These are phyloP conservation scores for Vulpes ferrilata DNA, from an alignment of 2,113 vertebrate species.

Conservation along the genomic window DNA sequence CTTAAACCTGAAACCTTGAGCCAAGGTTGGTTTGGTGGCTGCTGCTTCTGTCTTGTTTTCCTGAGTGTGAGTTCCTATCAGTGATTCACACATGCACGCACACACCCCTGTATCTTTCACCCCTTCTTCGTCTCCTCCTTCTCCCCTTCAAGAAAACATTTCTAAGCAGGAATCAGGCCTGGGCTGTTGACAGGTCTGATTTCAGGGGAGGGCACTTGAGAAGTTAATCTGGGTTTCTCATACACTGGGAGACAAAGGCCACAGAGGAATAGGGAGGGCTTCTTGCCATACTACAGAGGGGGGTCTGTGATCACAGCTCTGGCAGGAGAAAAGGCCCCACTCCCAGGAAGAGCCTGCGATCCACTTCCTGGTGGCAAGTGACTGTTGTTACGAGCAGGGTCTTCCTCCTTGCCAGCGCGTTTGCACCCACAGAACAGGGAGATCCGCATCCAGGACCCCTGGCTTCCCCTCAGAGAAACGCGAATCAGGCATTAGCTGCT, in stretches of 20 bases:
- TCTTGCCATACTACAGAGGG: neutral
- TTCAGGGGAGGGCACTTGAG: constrained; percentile 15
- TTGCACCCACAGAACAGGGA: neutral
- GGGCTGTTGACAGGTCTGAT: neutral
- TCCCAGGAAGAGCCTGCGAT: neutral
- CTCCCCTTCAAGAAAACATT: constrained; percentile 32
- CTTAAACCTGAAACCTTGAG: constrained; percentile 28
- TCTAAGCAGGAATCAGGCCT: constrained; percentile 44
- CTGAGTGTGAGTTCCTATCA: constrained; percentile 54
- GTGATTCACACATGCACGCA: neutral
- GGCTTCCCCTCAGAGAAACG: neutral
- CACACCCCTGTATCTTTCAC: constrained; percentile 22
- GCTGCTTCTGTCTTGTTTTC: constrained; percentile 52
- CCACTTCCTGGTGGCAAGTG: neutral
- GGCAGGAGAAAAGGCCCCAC: neutral
- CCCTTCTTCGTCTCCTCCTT: neutral
- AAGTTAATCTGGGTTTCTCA: constrained; percentile 49
- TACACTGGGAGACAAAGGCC: neutral
- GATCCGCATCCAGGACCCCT: neutral
- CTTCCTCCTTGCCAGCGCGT: neutral
- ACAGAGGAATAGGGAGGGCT: neutral
- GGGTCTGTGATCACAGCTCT: neutral
- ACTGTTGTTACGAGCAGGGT: neutral
- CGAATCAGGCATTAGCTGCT: neutral
- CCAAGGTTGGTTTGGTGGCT: constrained; percentile 14